Percentiles rank a stretch among this genome's conserved stretches.
These are phyloP conservation scores for Cotesia glomerata DNA, from an alignment of 1,140 invertebrate genomes.

Conservation along the genomic window DNA sequence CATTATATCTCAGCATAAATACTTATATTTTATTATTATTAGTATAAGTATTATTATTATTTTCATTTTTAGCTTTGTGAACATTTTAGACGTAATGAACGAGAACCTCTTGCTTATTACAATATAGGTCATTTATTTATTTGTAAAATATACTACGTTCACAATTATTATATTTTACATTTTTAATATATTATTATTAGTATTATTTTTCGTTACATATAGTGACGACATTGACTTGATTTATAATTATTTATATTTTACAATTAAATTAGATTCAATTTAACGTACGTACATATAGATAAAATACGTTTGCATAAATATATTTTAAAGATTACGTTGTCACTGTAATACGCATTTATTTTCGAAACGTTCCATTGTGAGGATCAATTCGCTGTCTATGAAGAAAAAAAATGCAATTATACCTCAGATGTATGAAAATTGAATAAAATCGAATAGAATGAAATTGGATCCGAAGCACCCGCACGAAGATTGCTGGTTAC, in stretches of 20 bases:
- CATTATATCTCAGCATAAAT: constrained; percentile 29
- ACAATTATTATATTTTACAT: not conserved
- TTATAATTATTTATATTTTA: not conserved
- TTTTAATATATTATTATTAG: not conserved
- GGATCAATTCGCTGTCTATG: not conserved
- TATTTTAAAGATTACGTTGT: not conserved
- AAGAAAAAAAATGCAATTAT: not conserved
- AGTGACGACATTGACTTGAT: not conserved
- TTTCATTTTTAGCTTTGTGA: not conserved
- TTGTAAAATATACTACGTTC: constrained; percentile 4
- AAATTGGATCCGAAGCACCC: constrained; percentile 2
- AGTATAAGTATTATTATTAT: not conserved
- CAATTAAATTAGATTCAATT: not conserved
- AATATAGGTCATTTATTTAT: not conserved
- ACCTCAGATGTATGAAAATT: not conserved
- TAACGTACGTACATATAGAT: not conserved
- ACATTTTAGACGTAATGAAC: not conserved
- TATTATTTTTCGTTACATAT: not conserved
- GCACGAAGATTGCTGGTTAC: not conserved
- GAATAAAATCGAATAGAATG: not conserved
- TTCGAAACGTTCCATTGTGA: not conserved
- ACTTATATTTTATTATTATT: constrained; percentile 17
- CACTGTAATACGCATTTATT: not conserved
- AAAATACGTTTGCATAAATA: not conserved
- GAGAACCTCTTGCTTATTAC: not conserved